Base-by-base conservation (phyloP, 2,113 vertebrate species). In the Grammomys surdaster region DNA sequence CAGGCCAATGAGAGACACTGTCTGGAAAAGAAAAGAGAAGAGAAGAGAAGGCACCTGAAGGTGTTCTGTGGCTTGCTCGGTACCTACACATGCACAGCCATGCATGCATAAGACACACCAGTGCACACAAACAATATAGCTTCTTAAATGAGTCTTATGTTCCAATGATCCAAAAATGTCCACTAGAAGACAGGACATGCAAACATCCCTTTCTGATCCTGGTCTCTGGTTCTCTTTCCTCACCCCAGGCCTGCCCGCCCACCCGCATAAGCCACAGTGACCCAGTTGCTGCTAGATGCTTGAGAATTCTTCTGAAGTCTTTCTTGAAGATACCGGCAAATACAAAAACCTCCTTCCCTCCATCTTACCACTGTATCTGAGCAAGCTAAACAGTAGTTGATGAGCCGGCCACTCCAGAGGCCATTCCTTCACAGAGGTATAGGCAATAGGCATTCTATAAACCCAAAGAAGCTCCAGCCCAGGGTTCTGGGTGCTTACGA, bases 71-170 rank as follows among this genome's bases (percentile, higher is more conserved):
- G 28, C 31, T 36, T 7, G 11, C 43, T 20, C 3, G 19, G 65
- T 26, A n/a, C 85, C 46, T 7, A 6, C 43, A 51, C 31, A 54
- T 7, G 22, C 33, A 70, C 63, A 69, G 36, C 48, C 26, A 51
- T 22, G 16, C 17, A 19, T 8, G 3, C 10, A 48, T 11, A 43
- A 65, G 58, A 36, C 4, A 11, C 84, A 33, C 26, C 3, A 6
- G 33, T 56, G 22, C 33, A 36, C 36, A 88, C 11, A n/a, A 26
- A 54, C 86, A 88, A 14, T 19, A 4, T 43, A 7, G 46, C 65
- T 89, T 93, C 58, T 86, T 93, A 91, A 60, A 43, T 80, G 63
- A 95, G 17, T 56, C 81, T 69, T 28, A 63, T 10, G 28, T 54
- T 88, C 56, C 40, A 56, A 81, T 70, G 13, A 51, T n/a, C 63